Evolutionary conservation across 2,113 vertebrate species (phyloP).

Genomic region (Todiramphus chloris): DNA sequence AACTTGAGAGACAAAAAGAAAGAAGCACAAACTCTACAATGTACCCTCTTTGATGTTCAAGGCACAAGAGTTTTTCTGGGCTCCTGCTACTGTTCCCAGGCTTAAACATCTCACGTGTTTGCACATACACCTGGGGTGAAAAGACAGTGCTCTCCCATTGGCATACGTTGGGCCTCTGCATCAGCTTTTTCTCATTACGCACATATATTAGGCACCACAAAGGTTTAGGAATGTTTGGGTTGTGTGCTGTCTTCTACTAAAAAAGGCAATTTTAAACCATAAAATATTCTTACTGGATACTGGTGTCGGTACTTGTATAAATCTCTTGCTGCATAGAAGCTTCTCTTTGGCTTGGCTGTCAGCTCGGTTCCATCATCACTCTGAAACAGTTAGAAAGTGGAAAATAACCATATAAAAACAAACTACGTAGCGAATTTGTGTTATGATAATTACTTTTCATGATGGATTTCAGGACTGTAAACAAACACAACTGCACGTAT

Average conservation of each 20-base stretch:
- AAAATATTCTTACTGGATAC: constrained; percentile 87
- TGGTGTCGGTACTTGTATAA: constrained; percentile 97
- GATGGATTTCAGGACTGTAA: not conserved
- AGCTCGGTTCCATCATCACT: constrained; percentile 79
- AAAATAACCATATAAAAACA: not conserved
- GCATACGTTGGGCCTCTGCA: rapidly evolving
- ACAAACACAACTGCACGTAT: not conserved
- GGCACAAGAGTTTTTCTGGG: not conserved
- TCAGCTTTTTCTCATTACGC: not conserved
- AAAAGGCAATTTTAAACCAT: not conserved
- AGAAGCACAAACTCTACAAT: not conserved
- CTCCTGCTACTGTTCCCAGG: not conserved
- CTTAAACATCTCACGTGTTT: not conserved
- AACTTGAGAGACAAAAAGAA: not conserved
- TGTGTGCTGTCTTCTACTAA: not conserved
- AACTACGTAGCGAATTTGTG: not conserved
- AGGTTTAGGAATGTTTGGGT: not conserved
- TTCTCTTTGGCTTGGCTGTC: constrained; percentile 92
- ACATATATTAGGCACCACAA: not conserved
- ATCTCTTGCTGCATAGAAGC: constrained; percentile 96
- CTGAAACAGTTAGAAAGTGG: constrained; percentile 71
- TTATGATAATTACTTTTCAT: not conserved
- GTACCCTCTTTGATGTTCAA: not conserved
- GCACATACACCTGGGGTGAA: not conserved
- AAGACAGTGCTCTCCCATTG: not conserved